A percentile compares a stretch with the other conserved stretches of the same genome.
Conservation (phyloP, 2,113 vertebrate genomes). For the Narcine bancroftii region DNA sequence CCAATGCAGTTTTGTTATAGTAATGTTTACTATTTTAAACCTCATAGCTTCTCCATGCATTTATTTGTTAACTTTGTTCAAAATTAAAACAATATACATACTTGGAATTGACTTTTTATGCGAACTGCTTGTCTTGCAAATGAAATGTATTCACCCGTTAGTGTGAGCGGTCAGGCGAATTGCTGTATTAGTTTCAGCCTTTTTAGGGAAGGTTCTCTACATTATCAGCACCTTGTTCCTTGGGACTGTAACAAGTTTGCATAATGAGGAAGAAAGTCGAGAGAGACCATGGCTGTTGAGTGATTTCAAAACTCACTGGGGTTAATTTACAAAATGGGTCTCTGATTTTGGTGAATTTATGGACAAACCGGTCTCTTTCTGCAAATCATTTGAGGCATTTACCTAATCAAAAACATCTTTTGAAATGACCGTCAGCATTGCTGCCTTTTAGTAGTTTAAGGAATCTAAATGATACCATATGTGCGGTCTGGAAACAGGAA, state of each 20-base stretch:
- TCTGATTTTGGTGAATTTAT: not conserved
- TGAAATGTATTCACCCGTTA: not conserved
- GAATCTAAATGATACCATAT: constrained; percentile 21
- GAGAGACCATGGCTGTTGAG: not conserved
- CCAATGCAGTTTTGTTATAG: not conserved
- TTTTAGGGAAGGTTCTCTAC: not conserved
- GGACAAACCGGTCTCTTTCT: not conserved
- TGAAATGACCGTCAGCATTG: not conserved
- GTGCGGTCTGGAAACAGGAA: constrained; percentile 8
- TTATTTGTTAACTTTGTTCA: too few species aligned
- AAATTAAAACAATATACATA: too few species aligned
- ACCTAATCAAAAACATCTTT: constrained; percentile 1
- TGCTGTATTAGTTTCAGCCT: not conserved
- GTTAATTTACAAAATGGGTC: not conserved
- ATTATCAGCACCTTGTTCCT: not conserved
- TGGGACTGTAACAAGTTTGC: not conserved
- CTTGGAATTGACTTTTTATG: too few species aligned
- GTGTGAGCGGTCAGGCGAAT: not conserved
- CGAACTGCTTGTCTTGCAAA: too few species aligned
- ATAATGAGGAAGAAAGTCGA: not conserved
- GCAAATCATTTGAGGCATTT: not conserved
- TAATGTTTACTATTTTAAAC: too few species aligned
- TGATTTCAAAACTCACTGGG: not conserved
- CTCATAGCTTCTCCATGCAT: too few species aligned
- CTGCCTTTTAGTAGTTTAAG: not conserved